Base-by-base conservation (phyloP, 2,888 invertebrate genomes). In the Zygogramma bicolorata region DNA sequence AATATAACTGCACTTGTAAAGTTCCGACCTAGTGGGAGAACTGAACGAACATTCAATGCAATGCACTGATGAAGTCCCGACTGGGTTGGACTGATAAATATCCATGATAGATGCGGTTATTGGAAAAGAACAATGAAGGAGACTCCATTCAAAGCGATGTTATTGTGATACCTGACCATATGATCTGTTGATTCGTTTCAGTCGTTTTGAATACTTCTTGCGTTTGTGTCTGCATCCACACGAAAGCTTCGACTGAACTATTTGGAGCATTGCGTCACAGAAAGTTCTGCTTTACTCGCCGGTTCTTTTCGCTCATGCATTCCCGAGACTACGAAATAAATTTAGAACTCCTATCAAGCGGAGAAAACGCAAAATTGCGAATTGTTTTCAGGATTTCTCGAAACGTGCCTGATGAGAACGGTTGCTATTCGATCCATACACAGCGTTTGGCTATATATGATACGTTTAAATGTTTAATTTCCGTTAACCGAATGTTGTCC, bases 71-170 rank as follows among this genome's bases (percentile, higher is more conserved):
- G n/a, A n/a, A n/a, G n/a, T n/a, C n/a, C n/a, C n/a, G n/a, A n/a
- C 18, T 46, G 62, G 18, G 46, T 15, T 8, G 31, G 25, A 62
- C 25, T 46, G 34, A 31, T 27, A 46, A 68, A 69, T 69, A 27
- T 49, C 63, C 20, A 31, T 40, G 29, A 15, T 69, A 46, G n/a
- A 34, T 20, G 27, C 20, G 18, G 10, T 25, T 59, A 57, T 66
- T 22, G 27, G 18, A 13, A 58, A 7, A 59, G 27, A 65, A 38
- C 31, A 34, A 66, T 63, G 53, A 53, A 46, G 42, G 31, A 65
- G 59, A 68, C 66, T 72, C 61, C 69, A 73, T 73, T 73, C 73
- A 73, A 66, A 62, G 66, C 29, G 40, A 59, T 70, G 65, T 73
- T 70, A 73, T 73, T 73, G 73, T 73, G 53, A 27, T 42, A n/a